phyloP scores from a whole-genome alignment of 2,888 invertebrate genomes.

The Hybos culiciformis region DNA sequence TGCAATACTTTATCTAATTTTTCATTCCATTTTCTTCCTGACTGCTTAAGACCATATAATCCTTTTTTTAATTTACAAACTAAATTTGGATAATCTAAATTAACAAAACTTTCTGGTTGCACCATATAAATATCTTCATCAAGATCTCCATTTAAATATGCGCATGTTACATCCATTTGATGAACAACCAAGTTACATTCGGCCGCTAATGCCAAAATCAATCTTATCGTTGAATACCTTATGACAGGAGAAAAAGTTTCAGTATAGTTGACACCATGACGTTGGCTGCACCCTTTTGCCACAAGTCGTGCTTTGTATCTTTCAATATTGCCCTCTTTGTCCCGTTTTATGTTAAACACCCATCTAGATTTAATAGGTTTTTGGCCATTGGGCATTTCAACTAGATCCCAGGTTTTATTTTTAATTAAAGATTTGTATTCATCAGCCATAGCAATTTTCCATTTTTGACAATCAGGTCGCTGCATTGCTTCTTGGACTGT shows the following conservation, averaged over 20 bases:
- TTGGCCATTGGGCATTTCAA: neutral
- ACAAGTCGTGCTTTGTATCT: slow-evolving; percentile 6
- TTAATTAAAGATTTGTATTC: slow-evolving; percentile 3
- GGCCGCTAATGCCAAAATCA: slow-evolving; percentile 7
- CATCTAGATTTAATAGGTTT: slow-evolving; percentile 6
- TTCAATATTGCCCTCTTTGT: slow-evolving; percentile 1
- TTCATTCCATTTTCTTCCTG: slow-evolving; percentile 6
- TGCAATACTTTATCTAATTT: neutral
- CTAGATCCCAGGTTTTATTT: slow-evolving; percentile 5
- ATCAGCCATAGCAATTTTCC: slow-evolving; percentile 1
- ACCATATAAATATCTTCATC: slow-evolving; percentile 7
- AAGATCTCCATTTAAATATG: slow-evolving; percentile 9
- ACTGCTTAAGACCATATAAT: slow-evolving; percentile 9
- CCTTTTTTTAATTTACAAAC: slow-evolving; percentile 6
- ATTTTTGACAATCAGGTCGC: neutral
- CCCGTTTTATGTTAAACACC: slow-evolving; percentile 9
- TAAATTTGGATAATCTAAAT: neutral
- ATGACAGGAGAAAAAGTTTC: slow-evolving; percentile 9
- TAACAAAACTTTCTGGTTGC: slow-evolving; percentile 5
- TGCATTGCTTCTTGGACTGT: slow-evolving; percentile 3
- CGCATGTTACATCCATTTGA: slow-evolving; percentile 7
- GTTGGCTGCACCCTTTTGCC: slow-evolving; percentile 7
- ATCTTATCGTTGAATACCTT: slow-evolving; percentile 6
- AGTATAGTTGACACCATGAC: slow-evolving; percentile 4
- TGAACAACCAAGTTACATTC: slow-evolving; percentile 3